phyloP scores from a whole-genome alignment of 2,797 vertebrate genomes.

The Rhodeus uyekii region DNA sequence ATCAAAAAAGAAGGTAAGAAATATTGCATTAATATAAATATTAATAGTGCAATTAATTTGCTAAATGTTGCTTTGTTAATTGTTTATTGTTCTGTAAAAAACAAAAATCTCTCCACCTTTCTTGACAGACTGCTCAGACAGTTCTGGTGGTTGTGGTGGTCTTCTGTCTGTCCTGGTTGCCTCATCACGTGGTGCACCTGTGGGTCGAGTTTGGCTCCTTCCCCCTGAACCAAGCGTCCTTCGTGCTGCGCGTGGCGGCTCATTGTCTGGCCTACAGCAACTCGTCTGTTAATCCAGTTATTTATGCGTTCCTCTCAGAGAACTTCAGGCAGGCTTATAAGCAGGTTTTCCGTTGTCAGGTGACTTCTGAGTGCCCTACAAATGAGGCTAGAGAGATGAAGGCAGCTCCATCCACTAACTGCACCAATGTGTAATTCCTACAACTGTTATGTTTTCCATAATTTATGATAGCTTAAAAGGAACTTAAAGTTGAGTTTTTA shows the following conservation, averaged over 20 bases:
- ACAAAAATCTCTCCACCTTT: neutral
- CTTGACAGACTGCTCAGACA: slow-evolving; percentile 91
- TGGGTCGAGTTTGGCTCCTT: slow-evolving; percentile 96
- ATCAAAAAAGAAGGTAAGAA: slow-evolving; percentile 95
- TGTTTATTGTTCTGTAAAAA: neutral
- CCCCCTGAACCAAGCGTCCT: slow-evolving; percentile 93
- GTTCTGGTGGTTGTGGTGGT: slow-evolving; percentile 97
- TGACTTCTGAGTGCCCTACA: slow-evolving; percentile 70
- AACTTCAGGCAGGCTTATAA: slow-evolving; percentile 98
- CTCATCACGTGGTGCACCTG: slow-evolving; percentile 91
- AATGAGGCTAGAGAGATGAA: slow-evolving; percentile 83
- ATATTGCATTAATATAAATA: no score
- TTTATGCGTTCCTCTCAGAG: slow-evolving; percentile 96
- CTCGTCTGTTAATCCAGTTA: slow-evolving; percentile 96
- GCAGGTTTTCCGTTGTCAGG: slow-evolving; percentile 91
- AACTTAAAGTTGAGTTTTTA: neutral
- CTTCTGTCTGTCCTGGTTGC: slow-evolving; percentile 97
- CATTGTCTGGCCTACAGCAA: slow-evolving; percentile 99
- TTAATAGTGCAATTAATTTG: no score
- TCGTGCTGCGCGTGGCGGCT: slow-evolving; percentile 86
- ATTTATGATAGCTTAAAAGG: neutral
- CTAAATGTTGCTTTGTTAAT: neutral
- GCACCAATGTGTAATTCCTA: slow-evolving; percentile 86
- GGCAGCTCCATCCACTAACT: slow-evolving; percentile 89
- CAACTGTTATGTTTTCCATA: neutral